Percentiles rank a stretch among this genome's conserved stretches.
These are phyloP conservation scores for Lasaia peninsularis DNA, from an alignment of 1,140 invertebrate genomes.

Conservation along the genomic window DNA sequence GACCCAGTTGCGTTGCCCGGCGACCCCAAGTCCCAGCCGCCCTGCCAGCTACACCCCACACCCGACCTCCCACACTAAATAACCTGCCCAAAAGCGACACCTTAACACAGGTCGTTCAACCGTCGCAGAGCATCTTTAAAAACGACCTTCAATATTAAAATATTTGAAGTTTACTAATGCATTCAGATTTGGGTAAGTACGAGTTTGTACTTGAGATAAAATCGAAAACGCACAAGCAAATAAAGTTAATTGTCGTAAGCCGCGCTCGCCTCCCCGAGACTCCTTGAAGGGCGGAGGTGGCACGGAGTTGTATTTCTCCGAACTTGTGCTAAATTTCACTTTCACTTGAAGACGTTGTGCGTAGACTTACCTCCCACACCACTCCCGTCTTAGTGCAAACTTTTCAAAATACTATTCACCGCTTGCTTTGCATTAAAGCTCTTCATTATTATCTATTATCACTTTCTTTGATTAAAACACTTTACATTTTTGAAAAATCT, in stretches of 20 bases:
- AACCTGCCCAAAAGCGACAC: conserved; percentile 74
- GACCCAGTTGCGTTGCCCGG: conserved; percentile 73
- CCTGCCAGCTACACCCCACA: conserved; percentile 28
- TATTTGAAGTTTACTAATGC: neutral
- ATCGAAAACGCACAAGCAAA: conserved; percentile 66
- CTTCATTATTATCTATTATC: neutral
- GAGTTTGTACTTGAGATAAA: conserved; percentile 44
- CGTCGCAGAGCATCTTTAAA: conserved; percentile 42
- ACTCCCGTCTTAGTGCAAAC: conserved; percentile 38
- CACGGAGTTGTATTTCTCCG: conserved; percentile 70
- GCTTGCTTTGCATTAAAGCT: conserved; percentile 7
- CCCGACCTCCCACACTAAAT: conserved; percentile 53
- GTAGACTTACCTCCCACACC: conserved; percentile 66
- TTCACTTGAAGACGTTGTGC: conserved; percentile 72
- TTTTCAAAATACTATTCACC: conserved; percentile 46
- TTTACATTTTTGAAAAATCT: no score
- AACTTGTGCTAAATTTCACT: conserved; percentile 77
- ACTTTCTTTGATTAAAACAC: neutral
- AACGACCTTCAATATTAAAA: conserved; percentile 10
- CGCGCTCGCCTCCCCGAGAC: conserved; percentile 52
- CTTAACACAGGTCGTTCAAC: conserved; percentile 75
- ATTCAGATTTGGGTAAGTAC: conserved; percentile 25
- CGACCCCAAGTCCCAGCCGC: conserved; percentile 52
- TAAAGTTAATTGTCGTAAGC: conserved; percentile 76
- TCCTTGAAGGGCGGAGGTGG: conserved; percentile 43